A percentile compares a stretch with the other conserved stretches of the same genome.
Evolutionary conservation across 2,113 vertebrate species (phyloP).

Genomic region (Zeus faber): DNA sequence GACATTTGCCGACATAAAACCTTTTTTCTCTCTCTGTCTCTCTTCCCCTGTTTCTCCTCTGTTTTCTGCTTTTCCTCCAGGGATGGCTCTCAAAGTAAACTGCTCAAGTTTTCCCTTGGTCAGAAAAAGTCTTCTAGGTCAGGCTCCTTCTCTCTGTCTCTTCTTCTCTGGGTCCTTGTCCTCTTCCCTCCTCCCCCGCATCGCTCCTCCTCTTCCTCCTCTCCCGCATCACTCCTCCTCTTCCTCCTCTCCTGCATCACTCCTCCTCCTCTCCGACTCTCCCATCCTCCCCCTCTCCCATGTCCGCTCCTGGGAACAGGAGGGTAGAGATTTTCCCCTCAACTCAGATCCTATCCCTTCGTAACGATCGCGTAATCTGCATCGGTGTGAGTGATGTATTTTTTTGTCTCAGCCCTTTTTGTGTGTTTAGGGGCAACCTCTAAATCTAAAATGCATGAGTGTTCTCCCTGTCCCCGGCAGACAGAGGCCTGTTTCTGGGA

Average conservation of each 20-base stretch:
- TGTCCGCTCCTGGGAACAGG: constrained; percentile 11
- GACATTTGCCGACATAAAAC: constrained; percentile 41
- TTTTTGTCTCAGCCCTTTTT: constrained; percentile 37
- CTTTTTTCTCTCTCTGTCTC: constrained; percentile 23
- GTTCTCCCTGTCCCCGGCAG: constrained; percentile 13
- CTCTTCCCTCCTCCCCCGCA: constrained; percentile 13
- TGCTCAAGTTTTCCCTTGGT: constrained; percentile 96
- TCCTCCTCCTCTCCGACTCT: constrained; percentile 1
- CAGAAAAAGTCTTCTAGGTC: constrained; percentile 99
- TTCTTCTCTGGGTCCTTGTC: constrained; percentile 30
- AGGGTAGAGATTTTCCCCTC: constrained; percentile 54
- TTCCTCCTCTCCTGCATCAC: constrained; percentile 1
- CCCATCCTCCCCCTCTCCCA: too few species aligned
- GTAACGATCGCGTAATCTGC: too few species aligned
- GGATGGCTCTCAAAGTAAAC: constrained; percentile 95
- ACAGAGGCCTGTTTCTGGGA: constrained; percentile 35
- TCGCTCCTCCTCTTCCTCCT: constrained; percentile 6
- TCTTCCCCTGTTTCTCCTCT: constrained; percentile 74
- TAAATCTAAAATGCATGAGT: constrained; percentile 61
- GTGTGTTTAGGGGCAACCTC: constrained; percentile 54
- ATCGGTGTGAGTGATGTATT: too few species aligned
- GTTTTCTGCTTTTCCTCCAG: constrained; percentile 80
- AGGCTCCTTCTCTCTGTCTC: constrained; percentile 47
- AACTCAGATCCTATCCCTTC: constrained; percentile 28
- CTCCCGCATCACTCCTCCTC: background rate